Percentiles rank a stretch among this genome's conserved stretches.
Evolutionary conservation across 2,113 vertebrate genomes (phyloP).

Genomic region (Perca fluviatilis): DNA sequence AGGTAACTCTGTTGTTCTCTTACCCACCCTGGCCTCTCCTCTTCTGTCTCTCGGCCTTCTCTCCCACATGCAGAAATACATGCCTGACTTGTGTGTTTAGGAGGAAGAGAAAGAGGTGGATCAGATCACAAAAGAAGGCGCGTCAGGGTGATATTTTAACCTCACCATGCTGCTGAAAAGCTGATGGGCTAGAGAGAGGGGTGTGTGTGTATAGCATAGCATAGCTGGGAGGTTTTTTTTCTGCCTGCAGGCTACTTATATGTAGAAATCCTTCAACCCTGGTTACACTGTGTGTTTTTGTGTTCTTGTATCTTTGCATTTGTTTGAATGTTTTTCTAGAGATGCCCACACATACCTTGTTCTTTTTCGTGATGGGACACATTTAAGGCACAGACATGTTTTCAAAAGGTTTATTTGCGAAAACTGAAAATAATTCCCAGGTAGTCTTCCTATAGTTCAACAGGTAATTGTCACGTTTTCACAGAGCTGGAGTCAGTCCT

Average conservation of each 20-base stretch:
- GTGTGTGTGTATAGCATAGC: neutral
- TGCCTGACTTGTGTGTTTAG: constrained; percentile 8
- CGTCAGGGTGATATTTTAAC: constrained; percentile 79
- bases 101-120: constrained; percentile 47
- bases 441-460: neutral
- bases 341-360: constrained; percentile 8
- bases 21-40: constrained; percentile 40
- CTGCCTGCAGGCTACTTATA: constrained; percentile 33
- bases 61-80: neutral
- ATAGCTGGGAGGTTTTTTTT: constrained; percentile 24
- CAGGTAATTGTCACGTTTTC: neutral
- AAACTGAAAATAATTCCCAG: neutral
- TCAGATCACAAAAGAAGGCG: constrained; percentile 61
- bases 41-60: constrained; percentile 5
- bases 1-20: constrained; percentile 80
- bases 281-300: neutral
- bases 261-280: neutral
- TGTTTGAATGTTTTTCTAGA: neutral
- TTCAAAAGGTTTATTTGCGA: neutral
- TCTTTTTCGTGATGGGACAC: neutral
- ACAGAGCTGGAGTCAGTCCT: too few species aligned
- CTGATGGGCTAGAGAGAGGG: constrained; percentile 63
- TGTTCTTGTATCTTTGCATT: neutral
- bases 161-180: constrained; percentile 68
- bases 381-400: neutral